These are phyloP conservation scores for Mylabris phalerata DNA, from an alignment of 1,140 invertebrate species.

Conservation along the genomic window DNA sequence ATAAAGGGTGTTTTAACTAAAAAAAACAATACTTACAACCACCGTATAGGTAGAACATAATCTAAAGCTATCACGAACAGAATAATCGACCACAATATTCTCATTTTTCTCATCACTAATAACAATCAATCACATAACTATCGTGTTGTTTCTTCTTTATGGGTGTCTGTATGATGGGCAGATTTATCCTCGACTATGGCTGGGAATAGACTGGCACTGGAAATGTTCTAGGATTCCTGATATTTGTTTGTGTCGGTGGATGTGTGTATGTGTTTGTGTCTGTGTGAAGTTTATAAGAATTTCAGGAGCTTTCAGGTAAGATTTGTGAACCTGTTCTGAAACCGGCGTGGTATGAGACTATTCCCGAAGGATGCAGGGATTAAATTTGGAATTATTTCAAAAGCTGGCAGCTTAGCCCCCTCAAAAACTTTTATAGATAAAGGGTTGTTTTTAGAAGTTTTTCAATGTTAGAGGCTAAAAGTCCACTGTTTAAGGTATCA, in stretches of 20 bases:
- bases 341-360: no score
- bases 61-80: conserved; percentile 1
- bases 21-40: conserved; percentile 15
- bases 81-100: conserved; percentile 4
- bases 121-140: background rate
- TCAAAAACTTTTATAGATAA: no score
- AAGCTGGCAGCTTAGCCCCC: no score
- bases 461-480: no score
- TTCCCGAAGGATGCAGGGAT: no score
- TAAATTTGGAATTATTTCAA: no score
- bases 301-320: conserved; percentile 10
- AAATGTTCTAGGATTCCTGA: background rate
- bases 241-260: no score
- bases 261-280: background rate
- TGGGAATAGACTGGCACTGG: conserved; percentile 9
- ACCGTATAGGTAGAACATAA: conserved; percentile 4
- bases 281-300: conserved; percentile 4
- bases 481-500: no score
- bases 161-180: background rate
- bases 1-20: no score
- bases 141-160: background rate
- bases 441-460: no score
- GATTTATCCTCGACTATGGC: conserved; percentile 9
- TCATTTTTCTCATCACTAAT: conserved; percentile 1
- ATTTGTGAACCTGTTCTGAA: background rate